Evolutionary conservation across 2,888 invertebrate species (phyloP), one percentile per base, ranked within the genome.

Genomic region (Pollenia griseotomentosa): DNA sequence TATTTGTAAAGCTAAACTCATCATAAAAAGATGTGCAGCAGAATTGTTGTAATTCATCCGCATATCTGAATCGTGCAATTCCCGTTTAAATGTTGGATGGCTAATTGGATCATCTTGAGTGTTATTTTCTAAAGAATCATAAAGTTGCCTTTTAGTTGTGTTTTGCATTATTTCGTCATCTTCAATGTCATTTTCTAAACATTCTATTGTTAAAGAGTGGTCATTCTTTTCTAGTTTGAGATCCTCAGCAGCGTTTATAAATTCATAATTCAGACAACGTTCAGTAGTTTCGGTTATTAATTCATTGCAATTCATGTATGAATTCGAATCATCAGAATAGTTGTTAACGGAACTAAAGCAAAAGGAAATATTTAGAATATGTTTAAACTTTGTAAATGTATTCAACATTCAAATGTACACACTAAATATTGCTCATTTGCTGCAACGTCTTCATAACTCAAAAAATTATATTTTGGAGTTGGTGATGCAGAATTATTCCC

Each of bases 1-100:
- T 6, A 61, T 61, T 61, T 61, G 61, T 11, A 61, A 12, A 40
- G 61, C 61, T 14, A 61, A n/a, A 61, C 61, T 61, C n/a, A 61
- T 3, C 61, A 61, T 61, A 61, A 61, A 61, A 9, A 61, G 61
- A 40, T 61, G 61, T 3, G 61, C 61, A 11, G 61, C 40, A 40
- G 61, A 61, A 33, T 6, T 33, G 5, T 33, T 33, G 6, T 33
- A 33, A 33, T 33, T 4, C 33, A 6, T 33, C 33, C 33, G 33
- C 6, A 33, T 33, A 33, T 33, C 33, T 33, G 33, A 33, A 33
- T 33, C 33, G 6, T 33, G 6, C 33, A 33, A 6, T 33, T 33
- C 33, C 33, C 33, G 4, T 33, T 33, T 33, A 33, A 33, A 33
- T 33, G 33, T 6, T 33, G 33, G 33, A 33, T 33, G 33, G 33